phyloP scores from a whole-genome alignment of 2,113 vertebrate genomes.

The Candoia aspera region DNA sequence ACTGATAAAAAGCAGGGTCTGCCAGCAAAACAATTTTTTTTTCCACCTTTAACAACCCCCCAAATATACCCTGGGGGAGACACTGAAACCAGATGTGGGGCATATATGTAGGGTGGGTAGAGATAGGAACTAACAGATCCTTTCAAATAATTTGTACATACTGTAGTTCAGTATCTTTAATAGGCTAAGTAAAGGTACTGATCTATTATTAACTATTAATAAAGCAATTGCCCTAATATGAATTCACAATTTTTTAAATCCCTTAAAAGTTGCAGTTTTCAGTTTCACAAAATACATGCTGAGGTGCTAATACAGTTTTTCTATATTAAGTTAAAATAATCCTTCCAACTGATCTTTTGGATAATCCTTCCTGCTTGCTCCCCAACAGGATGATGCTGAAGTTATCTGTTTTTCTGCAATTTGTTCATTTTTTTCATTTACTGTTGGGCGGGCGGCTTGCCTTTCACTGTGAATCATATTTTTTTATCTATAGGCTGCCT shows the following conservation, averaged over 20 bases:
- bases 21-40: too few relatives aligned
- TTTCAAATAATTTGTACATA: too few relatives aligned
- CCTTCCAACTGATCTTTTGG: background rate
- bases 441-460: too few relatives aligned
- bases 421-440: background rate
- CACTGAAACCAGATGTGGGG: too few relatives aligned
- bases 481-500: background rate
- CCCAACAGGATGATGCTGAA: background rate
- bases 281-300: background rate
- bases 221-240: background rate
- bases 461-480: background rate
- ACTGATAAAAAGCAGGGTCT: too few relatives aligned
- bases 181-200: too few relatives aligned
- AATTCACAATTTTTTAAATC: background rate
- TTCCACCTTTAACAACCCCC: too few relatives aligned
- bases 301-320: background rate
- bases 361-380: background rate
- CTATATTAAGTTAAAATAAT: background rate
- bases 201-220: background rate
- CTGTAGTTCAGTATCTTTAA: too few relatives aligned
- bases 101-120: too few relatives aligned
- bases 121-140: too few relatives aligned
- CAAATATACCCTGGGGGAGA: too few relatives aligned
- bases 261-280: background rate
- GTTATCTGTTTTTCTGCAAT: background rate